Evolutionary conservation across 2,797 vertebrate species (phyloP).

Genomic region (Micropoecilia bifurca): DNA sequence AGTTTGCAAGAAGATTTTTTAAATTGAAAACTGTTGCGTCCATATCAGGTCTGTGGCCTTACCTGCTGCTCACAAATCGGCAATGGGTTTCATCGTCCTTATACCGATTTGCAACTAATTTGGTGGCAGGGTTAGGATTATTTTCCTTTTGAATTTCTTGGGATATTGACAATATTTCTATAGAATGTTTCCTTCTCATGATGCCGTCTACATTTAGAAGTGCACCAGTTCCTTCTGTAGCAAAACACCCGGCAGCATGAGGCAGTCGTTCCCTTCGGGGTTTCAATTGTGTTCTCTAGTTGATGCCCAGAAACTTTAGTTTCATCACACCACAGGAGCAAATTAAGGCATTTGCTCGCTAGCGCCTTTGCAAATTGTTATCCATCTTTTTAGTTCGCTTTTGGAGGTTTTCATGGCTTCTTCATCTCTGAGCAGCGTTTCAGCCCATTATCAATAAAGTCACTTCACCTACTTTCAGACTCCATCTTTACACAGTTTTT

Average conservation of each 20-base stretch:
- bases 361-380: background rate
- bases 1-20: background rate
- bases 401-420: background rate
- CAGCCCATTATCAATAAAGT: background rate
- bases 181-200: background rate
- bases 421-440: background rate
- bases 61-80: background rate
- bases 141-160: background rate
- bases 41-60: background rate
- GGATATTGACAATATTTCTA: background rate
- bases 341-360: background rate
- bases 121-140: background rate
- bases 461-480: background rate
- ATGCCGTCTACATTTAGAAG: background rate
- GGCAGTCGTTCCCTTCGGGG: background rate
- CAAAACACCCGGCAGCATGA: background rate
- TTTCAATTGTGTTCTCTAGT: background rate
- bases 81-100: background rate
- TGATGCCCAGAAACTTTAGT: background rate
- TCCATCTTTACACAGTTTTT: background rate
- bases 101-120: background rate
- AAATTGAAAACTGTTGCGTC: background rate
- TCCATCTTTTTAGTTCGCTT: background rate
- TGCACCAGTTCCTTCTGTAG: background rate
- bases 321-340: background rate